phyloP scores from a whole-genome alignment of 2,797 vertebrate species.

The Nasua narica region DNA sequence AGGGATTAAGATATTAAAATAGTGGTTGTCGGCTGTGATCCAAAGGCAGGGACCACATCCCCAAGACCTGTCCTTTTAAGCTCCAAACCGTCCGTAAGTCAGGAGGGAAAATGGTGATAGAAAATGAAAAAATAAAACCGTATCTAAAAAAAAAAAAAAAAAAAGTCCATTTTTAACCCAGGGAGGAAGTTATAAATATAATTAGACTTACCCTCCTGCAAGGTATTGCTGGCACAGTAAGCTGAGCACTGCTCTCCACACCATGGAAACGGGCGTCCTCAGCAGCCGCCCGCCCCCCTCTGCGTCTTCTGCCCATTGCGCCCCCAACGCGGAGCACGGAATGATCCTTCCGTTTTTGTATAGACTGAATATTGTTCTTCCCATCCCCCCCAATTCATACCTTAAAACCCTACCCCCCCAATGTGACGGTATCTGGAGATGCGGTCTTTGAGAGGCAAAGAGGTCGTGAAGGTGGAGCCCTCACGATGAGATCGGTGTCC shows the following conservation, averaged over 20 bases:
- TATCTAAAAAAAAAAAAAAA: neutral
- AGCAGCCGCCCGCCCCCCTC: neutral
- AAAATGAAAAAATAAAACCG: neutral
- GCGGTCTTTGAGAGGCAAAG: neutral
- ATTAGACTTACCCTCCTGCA: neutral
- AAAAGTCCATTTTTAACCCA: neutral
- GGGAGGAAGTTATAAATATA: neutral
- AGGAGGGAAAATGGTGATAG: neutral
- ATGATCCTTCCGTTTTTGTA: neutral
- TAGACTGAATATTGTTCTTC: no score
- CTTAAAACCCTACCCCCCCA: neutral
- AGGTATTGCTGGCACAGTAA: rapidly evolving
- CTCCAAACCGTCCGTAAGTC: neutral
- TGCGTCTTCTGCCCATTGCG: neutral
- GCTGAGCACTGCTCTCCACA: neutral
- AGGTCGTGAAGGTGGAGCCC: neutral
- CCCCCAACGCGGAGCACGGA: neutral
- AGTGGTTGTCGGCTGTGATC: neutral
- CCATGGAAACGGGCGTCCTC: neutral
- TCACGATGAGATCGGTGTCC: neutral
- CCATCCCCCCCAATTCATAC: neutral
- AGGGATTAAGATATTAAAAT: neutral
- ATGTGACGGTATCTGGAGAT: neutral
- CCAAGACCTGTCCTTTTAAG: neutral
- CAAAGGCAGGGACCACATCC: neutral